Percentiles rank a stretch among this genome's conserved stretches.
Conservation (phyloP, 1,140 invertebrate genomes). For the Aphelinus atriplicis region DNA sequence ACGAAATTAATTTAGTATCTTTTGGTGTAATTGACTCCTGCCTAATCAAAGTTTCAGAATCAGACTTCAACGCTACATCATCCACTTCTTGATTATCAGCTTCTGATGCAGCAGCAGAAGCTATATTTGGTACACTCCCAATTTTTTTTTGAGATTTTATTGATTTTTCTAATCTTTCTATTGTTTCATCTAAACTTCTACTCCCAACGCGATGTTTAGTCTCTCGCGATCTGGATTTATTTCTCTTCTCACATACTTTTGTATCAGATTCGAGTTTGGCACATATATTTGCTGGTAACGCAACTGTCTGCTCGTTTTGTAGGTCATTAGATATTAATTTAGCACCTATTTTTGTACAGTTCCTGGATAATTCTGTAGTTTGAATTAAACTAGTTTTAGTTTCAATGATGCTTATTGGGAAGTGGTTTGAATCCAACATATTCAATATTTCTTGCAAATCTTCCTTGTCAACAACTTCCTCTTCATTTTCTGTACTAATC, state of each 20-base stretch:
- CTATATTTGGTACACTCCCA: conserved; percentile 4
- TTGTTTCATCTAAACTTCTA: conserved; percentile 34
- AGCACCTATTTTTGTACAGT: conserved; percentile 1
- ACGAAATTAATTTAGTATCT: not conserved
- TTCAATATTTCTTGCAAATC: conserved; percentile 58
- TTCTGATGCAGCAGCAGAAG: not conserved
- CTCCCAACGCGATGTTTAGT: conserved; percentile 17
- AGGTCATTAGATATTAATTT: not conserved
- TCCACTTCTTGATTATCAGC: not conserved
- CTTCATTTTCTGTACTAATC: conserved; percentile 40
- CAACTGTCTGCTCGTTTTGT: conserved; percentile 13
- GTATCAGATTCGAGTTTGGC: not conserved
- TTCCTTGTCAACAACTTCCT: conserved; percentile 48
- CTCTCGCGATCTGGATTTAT: not conserved
- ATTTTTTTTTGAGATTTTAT: conserved; percentile 28
- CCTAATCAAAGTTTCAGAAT: no score
- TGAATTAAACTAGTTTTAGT: conserved; percentile 5
- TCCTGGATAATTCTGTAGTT: not conserved
- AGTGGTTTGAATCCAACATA: conserved; percentile 54
- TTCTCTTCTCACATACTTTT: not conserved
- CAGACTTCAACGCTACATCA: no score
- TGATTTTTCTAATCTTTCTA: conserved; percentile 26
- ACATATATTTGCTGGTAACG: not conserved
- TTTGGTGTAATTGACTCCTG: not conserved
- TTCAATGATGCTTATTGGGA: conserved; percentile 29